Evolutionary conservation across 2,888 invertebrate species (phyloP).

Genomic region (Tryphoninae sp.): DNA sequence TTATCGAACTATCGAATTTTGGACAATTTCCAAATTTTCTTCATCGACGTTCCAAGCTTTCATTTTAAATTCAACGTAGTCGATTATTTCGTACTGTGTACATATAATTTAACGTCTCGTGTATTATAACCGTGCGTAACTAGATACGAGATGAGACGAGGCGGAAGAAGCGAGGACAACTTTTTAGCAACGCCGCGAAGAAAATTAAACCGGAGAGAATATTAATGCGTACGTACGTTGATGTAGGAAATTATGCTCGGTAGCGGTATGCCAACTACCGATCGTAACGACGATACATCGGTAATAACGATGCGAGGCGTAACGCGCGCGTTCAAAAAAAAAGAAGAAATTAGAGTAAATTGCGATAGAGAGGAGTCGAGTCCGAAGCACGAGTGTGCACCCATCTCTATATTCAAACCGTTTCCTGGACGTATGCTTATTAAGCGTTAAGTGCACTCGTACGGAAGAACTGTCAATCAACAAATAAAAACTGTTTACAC

Average conservation of each 20-base stretch:
- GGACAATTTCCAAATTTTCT: too few species aligned
- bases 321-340: not conserved
- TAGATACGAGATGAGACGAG: not conserved
- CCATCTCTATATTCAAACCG: constrained; percentile 1
- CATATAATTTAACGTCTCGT: too few species aligned
- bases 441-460: constrained; percentile 21
- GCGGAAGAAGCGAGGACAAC: not conserved
- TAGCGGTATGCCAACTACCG: constrained; percentile 10
- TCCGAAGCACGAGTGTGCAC: not conserved
- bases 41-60: too few species aligned
- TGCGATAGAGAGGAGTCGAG: not conserved
- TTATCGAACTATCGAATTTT: not conserved
- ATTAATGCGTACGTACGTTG: not conserved
- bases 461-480: constrained; percentile 43
- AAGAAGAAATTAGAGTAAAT: not conserved
- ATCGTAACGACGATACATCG: not conserved
- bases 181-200: not conserved
- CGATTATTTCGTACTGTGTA: too few species aligned
- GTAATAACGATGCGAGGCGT: constrained; percentile 3
- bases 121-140: too few species aligned
- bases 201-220: not conserved
- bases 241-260: constrained; percentile 17
- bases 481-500: constrained; percentile 24
- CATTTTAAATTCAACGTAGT: too few species aligned
- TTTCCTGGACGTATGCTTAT: constrained; percentile 36